Evolutionary conservation across 2,888 invertebrate genomes (phyloP).

Genomic region (Phyllotreta striolata): DNA sequence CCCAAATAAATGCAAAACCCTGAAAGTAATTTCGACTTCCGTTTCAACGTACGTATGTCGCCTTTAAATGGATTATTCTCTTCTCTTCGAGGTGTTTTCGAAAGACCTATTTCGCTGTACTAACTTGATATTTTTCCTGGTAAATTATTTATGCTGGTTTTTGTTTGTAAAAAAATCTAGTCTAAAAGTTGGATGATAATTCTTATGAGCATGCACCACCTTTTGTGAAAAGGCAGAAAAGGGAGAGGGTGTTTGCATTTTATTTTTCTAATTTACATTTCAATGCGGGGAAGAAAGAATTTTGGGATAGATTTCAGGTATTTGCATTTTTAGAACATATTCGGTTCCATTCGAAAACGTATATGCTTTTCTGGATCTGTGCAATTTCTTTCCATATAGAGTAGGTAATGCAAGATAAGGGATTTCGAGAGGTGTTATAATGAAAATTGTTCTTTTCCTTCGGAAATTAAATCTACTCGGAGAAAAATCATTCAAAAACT

Average conservation of each 20-base stretch:
- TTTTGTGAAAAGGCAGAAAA: constrained; percentile 8
- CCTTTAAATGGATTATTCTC: constrained; percentile 26
- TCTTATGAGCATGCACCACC: constrained; percentile 2
- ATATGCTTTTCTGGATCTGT: background rate
- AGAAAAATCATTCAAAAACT: no score
- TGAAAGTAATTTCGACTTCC: constrained; percentile 29
- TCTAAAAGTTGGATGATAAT: background rate
- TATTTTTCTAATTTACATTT: constrained; percentile 13
- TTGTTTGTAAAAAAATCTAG: background rate
- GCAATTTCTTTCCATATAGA: no score
- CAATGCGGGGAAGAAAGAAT: constrained; percentile 4
- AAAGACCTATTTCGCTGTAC: constrained; percentile 15
- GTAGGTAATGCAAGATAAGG: no score
- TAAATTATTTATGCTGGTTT: no score
- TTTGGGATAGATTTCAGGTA: constrained; percentile 2
- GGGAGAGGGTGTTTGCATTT: background rate
- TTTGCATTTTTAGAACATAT: constrained; percentile 15
- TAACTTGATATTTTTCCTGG: no score
- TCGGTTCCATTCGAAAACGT: constrained; percentile 2
- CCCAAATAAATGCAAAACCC: constrained; percentile 31
- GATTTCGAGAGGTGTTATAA: no score
- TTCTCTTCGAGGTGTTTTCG: constrained; percentile 20
- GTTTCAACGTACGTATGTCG: constrained; percentile 21
- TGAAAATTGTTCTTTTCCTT: no score
- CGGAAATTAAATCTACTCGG: no score